A percentile compares a stretch with the other conserved stretches of the same genome.
Conservation (phyloP, 2,797 vertebrate species). For the Vespertilio murinus region DNA sequence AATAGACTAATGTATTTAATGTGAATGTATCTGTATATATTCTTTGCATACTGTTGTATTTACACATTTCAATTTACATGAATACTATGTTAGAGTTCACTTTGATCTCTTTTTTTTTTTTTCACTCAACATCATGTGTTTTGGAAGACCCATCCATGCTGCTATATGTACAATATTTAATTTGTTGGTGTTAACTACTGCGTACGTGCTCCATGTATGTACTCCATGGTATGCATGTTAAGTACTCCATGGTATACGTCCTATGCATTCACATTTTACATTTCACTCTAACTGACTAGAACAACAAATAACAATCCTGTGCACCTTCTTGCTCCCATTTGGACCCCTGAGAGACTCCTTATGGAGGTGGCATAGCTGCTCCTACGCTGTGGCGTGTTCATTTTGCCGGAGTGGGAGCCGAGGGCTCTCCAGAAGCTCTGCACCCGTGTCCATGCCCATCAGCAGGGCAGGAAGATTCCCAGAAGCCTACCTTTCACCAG, state of each 20-base stretch:
- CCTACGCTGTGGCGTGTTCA: neutral
- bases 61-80: neutral
- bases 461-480: neutral
- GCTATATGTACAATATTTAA: neutral
- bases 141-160: neutral
- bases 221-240: neutral
- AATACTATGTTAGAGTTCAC: neutral
- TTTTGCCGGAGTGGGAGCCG: neutral
- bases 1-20: neutral
- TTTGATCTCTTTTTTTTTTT: neutral
- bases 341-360: neutral
- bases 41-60: neutral
- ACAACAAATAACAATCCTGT: neutral
- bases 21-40: neutral
- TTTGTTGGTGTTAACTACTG: neutral
- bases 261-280: neutral
- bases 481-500: neutral
- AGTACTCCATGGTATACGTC: neutral
- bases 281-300: neutral
- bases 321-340: neutral
- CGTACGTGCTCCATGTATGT: neutral
- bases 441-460: neutral
- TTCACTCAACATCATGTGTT: neutral
- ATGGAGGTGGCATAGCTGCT: neutral
- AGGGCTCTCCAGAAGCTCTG: neutral